phyloP scores from a whole-genome alignment of 2,888 invertebrate species.

The Brenthis ino region DNA sequence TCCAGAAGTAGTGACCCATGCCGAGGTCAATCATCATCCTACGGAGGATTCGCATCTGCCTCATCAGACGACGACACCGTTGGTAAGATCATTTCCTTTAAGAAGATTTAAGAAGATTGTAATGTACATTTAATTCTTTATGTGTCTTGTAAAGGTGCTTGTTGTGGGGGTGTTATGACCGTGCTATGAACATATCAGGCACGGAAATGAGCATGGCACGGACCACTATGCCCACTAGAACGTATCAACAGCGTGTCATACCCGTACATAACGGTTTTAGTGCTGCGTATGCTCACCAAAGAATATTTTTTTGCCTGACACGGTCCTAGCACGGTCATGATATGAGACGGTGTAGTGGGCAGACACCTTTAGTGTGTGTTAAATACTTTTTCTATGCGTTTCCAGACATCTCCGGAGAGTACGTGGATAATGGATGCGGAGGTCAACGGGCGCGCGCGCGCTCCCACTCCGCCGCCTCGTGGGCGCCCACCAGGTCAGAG shows the following conservation, averaged over 20 bases:
- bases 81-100: slow-evolving; percentile 57
- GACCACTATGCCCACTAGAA: too few relatives aligned
- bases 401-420: slow-evolving; percentile 79
- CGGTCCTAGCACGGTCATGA: too few relatives aligned
- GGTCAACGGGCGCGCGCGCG: slow-evolving; percentile 73
- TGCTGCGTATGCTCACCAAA: too few relatives aligned
- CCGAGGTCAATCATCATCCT: slow-evolving; percentile 83
- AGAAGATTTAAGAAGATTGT: too few relatives aligned
- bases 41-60: slow-evolving; percentile 82
- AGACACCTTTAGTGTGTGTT: background rate
- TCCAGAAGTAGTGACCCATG: slow-evolving; percentile 79
- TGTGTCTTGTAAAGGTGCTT: background rate
- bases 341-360: too few relatives aligned
- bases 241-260: too few relatives aligned
- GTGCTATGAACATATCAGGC: too few relatives aligned
- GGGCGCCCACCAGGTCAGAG: slow-evolving; percentile 74
- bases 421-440: slow-evolving; percentile 75
- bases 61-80: slow-evolving; percentile 83
- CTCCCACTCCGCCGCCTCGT: slow-evolving; percentile 79
- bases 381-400: background rate
- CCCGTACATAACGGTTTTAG: too few relatives aligned
- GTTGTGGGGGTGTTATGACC: too few relatives aligned
- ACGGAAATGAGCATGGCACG: too few relatives aligned
- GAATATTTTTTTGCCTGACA: too few relatives aligned
- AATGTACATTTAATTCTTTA: background rate